Evolutionary conservation across 1,140 invertebrate species (phyloP), one percentile per base, ranked within the genome.

Genomic region (Varroa destructor): DNA sequence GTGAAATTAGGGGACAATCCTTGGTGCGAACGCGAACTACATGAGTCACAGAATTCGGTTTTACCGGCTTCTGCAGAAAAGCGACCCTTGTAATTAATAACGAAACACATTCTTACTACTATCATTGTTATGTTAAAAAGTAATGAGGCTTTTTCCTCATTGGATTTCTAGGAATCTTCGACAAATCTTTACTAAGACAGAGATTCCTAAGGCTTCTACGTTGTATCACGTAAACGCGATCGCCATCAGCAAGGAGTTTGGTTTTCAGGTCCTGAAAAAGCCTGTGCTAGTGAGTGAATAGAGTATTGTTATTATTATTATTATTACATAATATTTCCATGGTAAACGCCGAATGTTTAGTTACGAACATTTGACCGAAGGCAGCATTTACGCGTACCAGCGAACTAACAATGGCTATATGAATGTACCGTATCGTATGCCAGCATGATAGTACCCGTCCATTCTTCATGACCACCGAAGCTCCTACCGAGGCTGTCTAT

Each of bases 401-500:
- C 57, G 6, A 3, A 58, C 12, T 36, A 58, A 58, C 25, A 58
- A 58, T 58, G 25, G 25, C 25, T 3, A 58, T 5, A 67, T 46
- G 61, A 25, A 67, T 75, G 43, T 51, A 5, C 46, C 4, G 8
- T 8, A 5, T 51, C 46, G 46, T 51, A 3, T 25, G 8, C 3
- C 75, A 83, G 81, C 81, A 81, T 74, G 79, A 80, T 74, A 82
- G 81, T 6, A 80, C 80, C 6, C 78, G 82, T 12, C 82, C 81
- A 46, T 85, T 86, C 76, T 83, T 83, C 77, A 84, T 85, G 70
- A 78, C 80, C 14, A 77, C 84, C 4, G 83, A 85, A 74, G 79
- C 81, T 4, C 83, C 85, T 4, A 72, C 77, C 1, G 72, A 77
- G 37, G 80, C 83, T 72, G 77, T 81, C 3, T 76, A 82, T 46